phyloP scores from a whole-genome alignment of 1,140 invertebrate species.

The Holotrichia oblita region DNA sequence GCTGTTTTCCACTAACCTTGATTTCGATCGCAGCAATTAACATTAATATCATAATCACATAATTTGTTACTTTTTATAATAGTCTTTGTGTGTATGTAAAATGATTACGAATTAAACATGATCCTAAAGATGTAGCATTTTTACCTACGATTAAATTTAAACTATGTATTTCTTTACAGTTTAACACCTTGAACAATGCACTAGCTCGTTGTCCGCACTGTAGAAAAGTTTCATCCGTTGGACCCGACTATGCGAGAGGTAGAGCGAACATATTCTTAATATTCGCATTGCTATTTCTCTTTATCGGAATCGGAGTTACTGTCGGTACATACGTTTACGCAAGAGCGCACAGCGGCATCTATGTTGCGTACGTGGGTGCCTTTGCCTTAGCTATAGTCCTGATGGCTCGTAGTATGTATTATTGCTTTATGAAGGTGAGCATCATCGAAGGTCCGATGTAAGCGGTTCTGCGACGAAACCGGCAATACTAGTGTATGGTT shows the following conservation, averaged over 20 bases:
- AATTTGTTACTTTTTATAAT: too few species aligned
- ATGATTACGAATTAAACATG: too few species aligned
- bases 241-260: slow-evolving; percentile 81
- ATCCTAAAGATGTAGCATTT: too few species aligned
- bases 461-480: slow-evolving; percentile 43
- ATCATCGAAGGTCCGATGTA: slow-evolving; percentile 85
- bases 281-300: slow-evolving; percentile 74
- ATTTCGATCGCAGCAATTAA: too few species aligned
- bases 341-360: slow-evolving; percentile 77
- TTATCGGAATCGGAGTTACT: slow-evolving; percentile 83
- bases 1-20: too few species aligned
- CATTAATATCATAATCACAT: too few species aligned
- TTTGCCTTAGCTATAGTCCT: slow-evolving; percentile 80
- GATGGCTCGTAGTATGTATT: slow-evolving; percentile 83
- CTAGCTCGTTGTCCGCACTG: slow-evolving; percentile 96
- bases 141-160: neutral
- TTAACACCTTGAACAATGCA: slow-evolving; percentile 92
- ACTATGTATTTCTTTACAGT: slow-evolving; percentile 72
- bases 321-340: slow-evolving; percentile 67
- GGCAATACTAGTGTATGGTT: neutral
- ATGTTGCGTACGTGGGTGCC: slow-evolving; percentile 83
- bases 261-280: slow-evolving; percentile 84
- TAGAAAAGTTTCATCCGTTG: slow-evolving; percentile 92
- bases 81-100: too few species aligned
- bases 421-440: slow-evolving; percentile 91